Evolutionary conservation across 2,113 vertebrate species (phyloP).

Genomic region (Brachypteracias leptosomus): DNA sequence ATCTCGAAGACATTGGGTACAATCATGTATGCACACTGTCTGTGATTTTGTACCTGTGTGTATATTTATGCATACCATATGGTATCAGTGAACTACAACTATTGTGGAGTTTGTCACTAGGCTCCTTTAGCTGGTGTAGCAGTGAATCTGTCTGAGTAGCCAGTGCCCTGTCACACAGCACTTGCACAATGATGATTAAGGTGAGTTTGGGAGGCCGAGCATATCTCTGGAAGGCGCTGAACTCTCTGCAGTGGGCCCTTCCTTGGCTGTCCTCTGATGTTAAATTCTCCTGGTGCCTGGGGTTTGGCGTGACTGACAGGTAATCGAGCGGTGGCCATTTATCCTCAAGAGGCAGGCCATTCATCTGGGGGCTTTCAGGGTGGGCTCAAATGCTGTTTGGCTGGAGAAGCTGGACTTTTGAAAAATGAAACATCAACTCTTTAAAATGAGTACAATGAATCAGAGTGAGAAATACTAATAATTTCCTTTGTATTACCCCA

Average conservation of each 20-base stretch:
- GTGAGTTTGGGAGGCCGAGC: background rate
- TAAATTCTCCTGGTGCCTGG: background rate
- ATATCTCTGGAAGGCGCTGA: background rate
- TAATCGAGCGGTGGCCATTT: background rate
- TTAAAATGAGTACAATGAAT: constrained; percentile 47
- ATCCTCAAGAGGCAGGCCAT: background rate
- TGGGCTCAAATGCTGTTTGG: background rate
- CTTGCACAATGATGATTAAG: background rate
- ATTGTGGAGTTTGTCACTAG: background rate
- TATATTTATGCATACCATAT: background rate
- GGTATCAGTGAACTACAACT: background rate
- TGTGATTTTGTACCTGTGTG: accelerated
- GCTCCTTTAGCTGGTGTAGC: background rate
- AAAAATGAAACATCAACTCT: constrained; percentile 10
- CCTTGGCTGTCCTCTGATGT: background rate
- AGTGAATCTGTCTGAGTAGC: background rate
- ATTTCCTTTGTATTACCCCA: constrained; percentile 29
- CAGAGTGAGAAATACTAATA: constrained; percentile 59
- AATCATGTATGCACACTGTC: background rate
- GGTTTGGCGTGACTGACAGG: background rate
- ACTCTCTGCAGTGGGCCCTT: background rate
- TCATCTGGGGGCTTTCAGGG: constrained; percentile 22
- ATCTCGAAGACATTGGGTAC: accelerated
- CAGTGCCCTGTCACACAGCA: background rate
- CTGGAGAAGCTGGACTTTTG: background rate